Evolutionary conservation across 1,140 invertebrate genomes (phyloP).

Genomic region (Hyposmocoma kahamanoa): DNA sequence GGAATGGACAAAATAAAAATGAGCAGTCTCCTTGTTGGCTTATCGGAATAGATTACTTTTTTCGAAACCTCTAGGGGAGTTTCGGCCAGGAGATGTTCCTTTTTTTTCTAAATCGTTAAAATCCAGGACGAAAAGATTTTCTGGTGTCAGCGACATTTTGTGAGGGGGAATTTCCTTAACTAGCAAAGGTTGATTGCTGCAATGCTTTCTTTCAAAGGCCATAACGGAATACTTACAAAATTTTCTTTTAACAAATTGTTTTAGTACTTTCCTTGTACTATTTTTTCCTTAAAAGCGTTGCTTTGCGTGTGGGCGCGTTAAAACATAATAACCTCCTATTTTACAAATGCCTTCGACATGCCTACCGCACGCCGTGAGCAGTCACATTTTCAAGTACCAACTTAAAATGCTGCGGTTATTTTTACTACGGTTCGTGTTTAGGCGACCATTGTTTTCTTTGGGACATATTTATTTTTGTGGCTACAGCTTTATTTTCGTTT

Average conservation of each 20-base stretch:
- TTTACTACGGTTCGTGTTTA: conserved; percentile 38
- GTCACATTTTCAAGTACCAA: conserved; percentile 50
- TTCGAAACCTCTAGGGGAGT: conserved; percentile 56
- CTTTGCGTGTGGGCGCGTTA: conserved; percentile 50
- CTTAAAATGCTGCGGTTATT: conserved; percentile 43
- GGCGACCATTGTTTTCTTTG: conserved; percentile 55
- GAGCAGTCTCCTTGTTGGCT: conserved; percentile 66
- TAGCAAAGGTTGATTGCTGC: background rate
- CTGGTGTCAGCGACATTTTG: conserved; percentile 28
- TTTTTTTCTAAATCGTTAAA: conserved; percentile 44
- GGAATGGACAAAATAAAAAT: conserved; percentile 71
- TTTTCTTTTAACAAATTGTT: conserved; percentile 40
- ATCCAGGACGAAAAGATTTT: conserved; percentile 30
- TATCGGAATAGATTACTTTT: conserved; percentile 71
- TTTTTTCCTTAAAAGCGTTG: conserved; percentile 38
- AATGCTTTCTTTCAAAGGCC: conserved; percentile 29
- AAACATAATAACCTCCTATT: conserved; percentile 43
- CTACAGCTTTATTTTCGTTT: conserved; percentile 37
- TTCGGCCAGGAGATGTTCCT: conserved; percentile 33
- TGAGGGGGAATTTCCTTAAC: conserved; percentile 17
- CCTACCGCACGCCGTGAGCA: conserved; percentile 52
- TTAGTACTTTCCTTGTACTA: conserved; percentile 17
- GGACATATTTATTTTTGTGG: conserved; percentile 49
- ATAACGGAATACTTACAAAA: conserved; percentile 30
- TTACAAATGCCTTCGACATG: conserved; percentile 39